Evolutionary conservation across 2,113 vertebrate genomes (phyloP), one percentile per base, ranked within the genome.

Genomic region (Phainopepla nitens): DNA sequence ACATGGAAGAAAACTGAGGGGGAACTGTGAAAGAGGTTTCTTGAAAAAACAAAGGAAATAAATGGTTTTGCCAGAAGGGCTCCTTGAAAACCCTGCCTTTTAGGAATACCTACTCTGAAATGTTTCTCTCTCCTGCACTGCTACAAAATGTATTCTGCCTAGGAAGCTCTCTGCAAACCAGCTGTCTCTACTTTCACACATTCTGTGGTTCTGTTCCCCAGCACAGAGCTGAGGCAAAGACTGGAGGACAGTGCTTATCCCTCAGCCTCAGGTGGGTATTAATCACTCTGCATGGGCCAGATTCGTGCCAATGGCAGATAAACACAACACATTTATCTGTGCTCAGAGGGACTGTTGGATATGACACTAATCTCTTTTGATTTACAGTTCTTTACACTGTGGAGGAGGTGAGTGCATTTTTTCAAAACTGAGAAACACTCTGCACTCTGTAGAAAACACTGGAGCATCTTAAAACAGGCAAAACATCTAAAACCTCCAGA

Each of bases 231-330:
- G 62, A 87, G 54, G 61, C 42, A 83, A 53, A 71, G n/a, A 29
- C 47, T 78, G 45, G 70, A 70, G 45, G 20, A 69, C 0, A 4
- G 24, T 42, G 68, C 22, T 96, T 88, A 85, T 88, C 75, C 75
- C 58, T 80, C 68, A 77, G 85, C 66, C 93, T 94, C 51, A 77
- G 82, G 72, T 75, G 64, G 68, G 56, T 82, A 73, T 90, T 95
- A 95, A 89, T 79, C 82, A 91, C 66, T 65, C 58, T 88, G 53
- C 58, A 54, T 86, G 82, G 44, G 44, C 79, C 93, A 94, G 62
- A 58, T 93, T 70, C 87, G 31, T 96, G 94, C 79, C 79, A 85
- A 21, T 80, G 66, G 70, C 62, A 90, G 89, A 95, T 71, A 93
- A 96, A 80, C 71, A 81, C 75, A 91, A 41, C 2, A 0, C 39